A percentile compares a stretch with the other conserved stretches of the same genome.
These are phyloP conservation scores for Leistus spinibarbis DNA, from an alignment of 2,888 invertebrate species.

Conservation along the genomic window DNA sequence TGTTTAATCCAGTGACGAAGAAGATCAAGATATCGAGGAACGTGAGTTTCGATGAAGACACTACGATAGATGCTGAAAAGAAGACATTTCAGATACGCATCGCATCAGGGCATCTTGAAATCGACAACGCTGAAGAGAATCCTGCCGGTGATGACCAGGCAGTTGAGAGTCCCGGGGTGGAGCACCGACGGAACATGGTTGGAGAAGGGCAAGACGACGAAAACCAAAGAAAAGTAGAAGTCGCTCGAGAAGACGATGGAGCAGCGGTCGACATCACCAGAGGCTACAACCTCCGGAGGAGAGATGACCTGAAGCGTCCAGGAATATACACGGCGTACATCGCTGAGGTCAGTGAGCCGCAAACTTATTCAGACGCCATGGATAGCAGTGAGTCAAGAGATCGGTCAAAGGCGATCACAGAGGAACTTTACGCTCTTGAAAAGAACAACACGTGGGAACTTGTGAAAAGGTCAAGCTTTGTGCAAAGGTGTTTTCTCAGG, in stretches of 20 bases:
- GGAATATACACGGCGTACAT: not conserved
- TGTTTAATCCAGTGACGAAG: not conserved
- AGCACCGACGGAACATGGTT: no score
- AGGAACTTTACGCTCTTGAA: no score
- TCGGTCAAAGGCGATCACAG: slow-evolving; percentile 15
- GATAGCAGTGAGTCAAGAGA: not conserved
- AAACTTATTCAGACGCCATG: not conserved
- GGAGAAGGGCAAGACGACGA: no score
- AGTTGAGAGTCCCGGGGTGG: no score
- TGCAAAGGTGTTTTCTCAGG: slow-evolving; percentile 42
- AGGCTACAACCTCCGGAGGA: no score
- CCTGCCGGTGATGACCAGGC: no score
- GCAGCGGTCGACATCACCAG: no score
- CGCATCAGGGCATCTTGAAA: no score
- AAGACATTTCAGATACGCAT: slow-evolving; percentile 1
- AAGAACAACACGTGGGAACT: slow-evolving; percentile 40
- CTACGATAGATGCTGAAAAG: not conserved
- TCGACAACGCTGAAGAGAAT: no score
- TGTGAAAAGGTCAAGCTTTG: slow-evolving; percentile 10
- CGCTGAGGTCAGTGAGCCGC: not conserved
- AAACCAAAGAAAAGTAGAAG: no score
- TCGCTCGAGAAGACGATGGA: no score
- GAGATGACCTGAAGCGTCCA: no score
- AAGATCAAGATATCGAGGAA: slow-evolving; percentile 37
- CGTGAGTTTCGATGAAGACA: slow-evolving; percentile 40